These are phyloP conservation scores for Ammospiza nelsoni DNA, from an alignment of 2,113 vertebrate genomes.

Conservation along the genomic window DNA sequence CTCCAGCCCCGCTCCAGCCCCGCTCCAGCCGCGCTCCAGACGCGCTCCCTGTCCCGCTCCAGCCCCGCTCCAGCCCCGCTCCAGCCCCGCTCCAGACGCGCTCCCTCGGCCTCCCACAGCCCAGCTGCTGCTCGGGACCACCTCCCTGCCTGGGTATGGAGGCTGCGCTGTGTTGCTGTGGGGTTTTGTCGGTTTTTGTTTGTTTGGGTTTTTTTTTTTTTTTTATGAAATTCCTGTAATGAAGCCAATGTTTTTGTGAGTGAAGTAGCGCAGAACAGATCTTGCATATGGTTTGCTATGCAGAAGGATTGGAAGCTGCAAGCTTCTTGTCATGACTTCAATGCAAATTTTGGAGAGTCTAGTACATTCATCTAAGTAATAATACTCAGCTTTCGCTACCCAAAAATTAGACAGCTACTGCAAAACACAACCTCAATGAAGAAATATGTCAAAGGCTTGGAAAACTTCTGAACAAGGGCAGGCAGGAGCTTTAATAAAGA, in stretches of 20 bases:
- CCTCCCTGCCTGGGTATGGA: fast-evolving
- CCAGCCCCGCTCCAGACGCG: no score
- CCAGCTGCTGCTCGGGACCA: fast-evolving
- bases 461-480: background rate
- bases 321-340: background rate
- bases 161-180: background rate
- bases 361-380: background rate
- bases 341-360: background rate
- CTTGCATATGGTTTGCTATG: background rate
- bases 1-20: no score
- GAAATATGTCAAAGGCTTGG: background rate
- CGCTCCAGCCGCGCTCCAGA: no score
- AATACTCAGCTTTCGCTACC: background rate
- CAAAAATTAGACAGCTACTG: background rate
- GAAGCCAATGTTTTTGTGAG: background rate
- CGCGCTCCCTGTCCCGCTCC: no score
- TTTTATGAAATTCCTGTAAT: background rate
- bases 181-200: background rate
- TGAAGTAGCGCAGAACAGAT: background rate
- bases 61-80: no score
- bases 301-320: background rate
- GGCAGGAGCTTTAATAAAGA: background rate
- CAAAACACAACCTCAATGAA: background rate
- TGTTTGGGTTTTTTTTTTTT: background rate
- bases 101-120: fast-evolving